These are phyloP conservation scores for Acanthosepion lycidas DNA, from an alignment of 2,888 invertebrate genomes.

Conservation along the genomic window DNA sequence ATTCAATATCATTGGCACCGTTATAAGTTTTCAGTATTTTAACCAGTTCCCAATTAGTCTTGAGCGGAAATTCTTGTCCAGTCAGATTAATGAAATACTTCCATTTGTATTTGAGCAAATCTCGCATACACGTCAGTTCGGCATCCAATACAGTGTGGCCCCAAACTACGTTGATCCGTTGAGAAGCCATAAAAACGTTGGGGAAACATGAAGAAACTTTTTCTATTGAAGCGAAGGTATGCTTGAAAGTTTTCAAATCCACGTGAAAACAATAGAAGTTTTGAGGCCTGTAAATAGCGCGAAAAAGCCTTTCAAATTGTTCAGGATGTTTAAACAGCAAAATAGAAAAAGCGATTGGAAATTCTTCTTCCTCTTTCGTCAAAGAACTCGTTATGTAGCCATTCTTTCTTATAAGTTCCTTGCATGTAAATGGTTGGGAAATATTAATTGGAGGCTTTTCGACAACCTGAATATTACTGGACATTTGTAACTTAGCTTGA, in stretches of 20 bases:
- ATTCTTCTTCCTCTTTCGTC: slow-evolving; percentile 61
- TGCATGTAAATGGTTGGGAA: not conserved
- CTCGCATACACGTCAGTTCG: slow-evolving; percentile 68
- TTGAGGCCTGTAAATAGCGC: slow-evolving; percentile 70
- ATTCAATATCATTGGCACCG: slow-evolving; percentile 69
- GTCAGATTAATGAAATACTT: slow-evolving; percentile 72
- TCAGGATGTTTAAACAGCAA: slow-evolving; percentile 66
- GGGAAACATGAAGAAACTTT: slow-evolving; percentile 63
- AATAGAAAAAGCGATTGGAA: slow-evolving; percentile 69
- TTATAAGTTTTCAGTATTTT: slow-evolving; percentile 66
- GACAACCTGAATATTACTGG: not conserved
- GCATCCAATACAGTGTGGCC: slow-evolving; percentile 68
- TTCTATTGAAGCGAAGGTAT: slow-evolving; percentile 56
- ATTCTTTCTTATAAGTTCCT: slow-evolving; percentile 43
- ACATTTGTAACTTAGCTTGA: not conserved
- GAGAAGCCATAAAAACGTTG: slow-evolving; percentile 67
- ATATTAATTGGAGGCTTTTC: not conserved
- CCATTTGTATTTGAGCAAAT: slow-evolving; percentile 62
- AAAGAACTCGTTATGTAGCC: slow-evolving; percentile 55
- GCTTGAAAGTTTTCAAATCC: slow-evolving; percentile 61
- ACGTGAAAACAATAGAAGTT: slow-evolving; percentile 72
- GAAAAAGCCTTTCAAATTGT: slow-evolving; percentile 67
- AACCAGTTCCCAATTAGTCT: slow-evolving; percentile 70
- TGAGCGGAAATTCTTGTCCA: slow-evolving; percentile 70
- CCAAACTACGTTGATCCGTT: slow-evolving; percentile 62